Evolutionary conservation across 2,888 invertebrate genomes (phyloP).

Genomic region (Lissocephala sabroskyi): DNA sequence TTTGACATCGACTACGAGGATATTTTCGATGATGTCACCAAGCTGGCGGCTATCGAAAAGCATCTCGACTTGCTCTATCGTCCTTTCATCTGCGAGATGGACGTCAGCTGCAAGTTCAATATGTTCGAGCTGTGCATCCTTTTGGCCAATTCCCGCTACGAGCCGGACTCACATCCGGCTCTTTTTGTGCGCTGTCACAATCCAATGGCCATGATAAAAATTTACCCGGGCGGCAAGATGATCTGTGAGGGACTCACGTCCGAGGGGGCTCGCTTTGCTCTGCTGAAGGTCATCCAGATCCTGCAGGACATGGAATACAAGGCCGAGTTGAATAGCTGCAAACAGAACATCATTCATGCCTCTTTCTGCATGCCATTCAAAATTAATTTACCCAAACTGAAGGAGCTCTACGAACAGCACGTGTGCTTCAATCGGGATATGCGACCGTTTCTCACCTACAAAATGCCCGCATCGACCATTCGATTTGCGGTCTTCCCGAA

Average conservation of each 20-base stretch:
- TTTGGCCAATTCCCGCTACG: conserved; percentile 31
- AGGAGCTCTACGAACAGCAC: conserved; percentile 13
- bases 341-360: conserved; percentile 35
- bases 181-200: conserved; percentile 19
- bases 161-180: conserved; percentile 35
- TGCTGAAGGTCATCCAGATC: conserved; percentile 27
- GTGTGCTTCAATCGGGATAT: conserved; percentile 17
- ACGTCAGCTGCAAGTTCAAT: conserved; percentile 28
- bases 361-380: conserved; percentile 45
- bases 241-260: conserved; percentile 23
- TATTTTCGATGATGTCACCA: conserved; percentile 28
- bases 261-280: conserved; percentile 18
- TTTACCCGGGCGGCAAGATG: conserved; percentile 31
- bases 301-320: conserved; percentile 37
- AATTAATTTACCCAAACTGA: conserved; percentile 27
- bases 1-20: conserved; percentile 32
- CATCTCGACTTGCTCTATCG: conserved; percentile 34
- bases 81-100: conserved; percentile 39
- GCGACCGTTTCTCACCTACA: conserved; percentile 40
- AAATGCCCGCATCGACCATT: conserved; percentile 15
- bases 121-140: conserved; percentile 35
- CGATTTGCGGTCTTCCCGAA: conserved; percentile 41
- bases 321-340: conserved; percentile 20
- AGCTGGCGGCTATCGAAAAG: conserved; percentile 24
- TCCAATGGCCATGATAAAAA: conserved; percentile 30